Percentiles rank a stretch among this genome's conserved stretches.
Evolutionary conservation across 1,140 invertebrate genomes (phyloP).

Genomic region (Nomia melanderi): DNA sequence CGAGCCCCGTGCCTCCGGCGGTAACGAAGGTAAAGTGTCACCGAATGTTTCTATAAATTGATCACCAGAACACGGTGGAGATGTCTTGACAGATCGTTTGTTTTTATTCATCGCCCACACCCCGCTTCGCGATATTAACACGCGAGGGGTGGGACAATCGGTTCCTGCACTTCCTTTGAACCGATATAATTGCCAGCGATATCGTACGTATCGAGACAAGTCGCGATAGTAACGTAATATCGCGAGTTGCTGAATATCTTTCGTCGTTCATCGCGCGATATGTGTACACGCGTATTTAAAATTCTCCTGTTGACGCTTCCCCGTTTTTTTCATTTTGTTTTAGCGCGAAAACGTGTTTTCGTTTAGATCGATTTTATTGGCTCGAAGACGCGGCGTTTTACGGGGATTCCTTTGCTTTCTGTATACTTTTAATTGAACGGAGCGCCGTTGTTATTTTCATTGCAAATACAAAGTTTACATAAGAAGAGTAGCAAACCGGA

Average conservation of each 20-base stretch:
- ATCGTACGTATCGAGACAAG: conserved; percentile 10
- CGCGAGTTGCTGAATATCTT: conserved; percentile 5
- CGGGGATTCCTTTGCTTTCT: not conserved
- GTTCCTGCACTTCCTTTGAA: not conserved
- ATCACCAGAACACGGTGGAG: not conserved
- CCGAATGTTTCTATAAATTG: not conserved
- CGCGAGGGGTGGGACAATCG: conserved; percentile 33
- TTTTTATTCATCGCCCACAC: conserved; percentile 27
- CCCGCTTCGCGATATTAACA: not conserved
- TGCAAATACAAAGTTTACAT: not conserved
- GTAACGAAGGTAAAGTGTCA: conserved; percentile 39
- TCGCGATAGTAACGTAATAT: conserved; percentile 39
- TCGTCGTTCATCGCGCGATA: not conserved
- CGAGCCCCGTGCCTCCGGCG: conserved; percentile 7
- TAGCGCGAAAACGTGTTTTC: not conserved
- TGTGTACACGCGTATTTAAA: not conserved
- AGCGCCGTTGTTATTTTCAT: not conserved
- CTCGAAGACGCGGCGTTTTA: not conserved
- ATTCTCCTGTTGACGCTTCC: not conserved
- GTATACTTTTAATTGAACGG: not conserved
- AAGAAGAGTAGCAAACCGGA: not conserved
- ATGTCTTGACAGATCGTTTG: conserved; percentile 48
- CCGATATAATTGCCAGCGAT: not conserved
- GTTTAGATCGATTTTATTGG: not conserved
- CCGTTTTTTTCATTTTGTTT: not conserved